These are phyloP conservation scores for Corythaixoides concolor DNA, from an alignment of 2,113 vertebrate species.

Conservation along the genomic window DNA sequence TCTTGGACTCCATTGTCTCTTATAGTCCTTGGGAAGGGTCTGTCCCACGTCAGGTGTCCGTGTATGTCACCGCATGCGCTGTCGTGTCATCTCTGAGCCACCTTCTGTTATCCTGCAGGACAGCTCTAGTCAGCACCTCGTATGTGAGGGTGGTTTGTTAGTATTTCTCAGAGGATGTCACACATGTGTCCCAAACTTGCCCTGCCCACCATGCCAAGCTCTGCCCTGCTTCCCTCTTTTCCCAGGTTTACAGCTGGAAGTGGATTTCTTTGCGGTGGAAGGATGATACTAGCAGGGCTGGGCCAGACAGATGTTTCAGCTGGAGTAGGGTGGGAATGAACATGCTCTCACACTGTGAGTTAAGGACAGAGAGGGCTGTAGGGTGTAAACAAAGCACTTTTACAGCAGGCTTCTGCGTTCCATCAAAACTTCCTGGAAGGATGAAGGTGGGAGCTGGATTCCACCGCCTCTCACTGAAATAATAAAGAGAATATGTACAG, in stretches of 20 bases:
- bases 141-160: background rate
- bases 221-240: background rate
- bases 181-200: rapidly evolving
- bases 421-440: background rate
- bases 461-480: background rate
- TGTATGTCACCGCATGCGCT: background rate
- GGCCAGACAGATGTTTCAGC: background rate
- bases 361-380: background rate
- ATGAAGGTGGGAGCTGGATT: background rate
- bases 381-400: slow-evolving; percentile 7
- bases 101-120: background rate
- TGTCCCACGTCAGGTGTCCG: background rate
- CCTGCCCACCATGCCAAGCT: background rate
- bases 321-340: background rate
- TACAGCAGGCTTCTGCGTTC: background rate
- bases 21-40: background rate
- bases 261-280: background rate
- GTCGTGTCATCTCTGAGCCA: background rate
- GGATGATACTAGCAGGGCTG: background rate
- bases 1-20: background rate
- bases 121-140: background rate
- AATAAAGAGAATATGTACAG: background rate
- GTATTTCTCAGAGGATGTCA: background rate
- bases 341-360: rapidly evolving
- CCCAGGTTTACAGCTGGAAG: background rate